phyloP scores from a whole-genome alignment of 2,797 vertebrate species.

The Xenops minutus region DNA sequence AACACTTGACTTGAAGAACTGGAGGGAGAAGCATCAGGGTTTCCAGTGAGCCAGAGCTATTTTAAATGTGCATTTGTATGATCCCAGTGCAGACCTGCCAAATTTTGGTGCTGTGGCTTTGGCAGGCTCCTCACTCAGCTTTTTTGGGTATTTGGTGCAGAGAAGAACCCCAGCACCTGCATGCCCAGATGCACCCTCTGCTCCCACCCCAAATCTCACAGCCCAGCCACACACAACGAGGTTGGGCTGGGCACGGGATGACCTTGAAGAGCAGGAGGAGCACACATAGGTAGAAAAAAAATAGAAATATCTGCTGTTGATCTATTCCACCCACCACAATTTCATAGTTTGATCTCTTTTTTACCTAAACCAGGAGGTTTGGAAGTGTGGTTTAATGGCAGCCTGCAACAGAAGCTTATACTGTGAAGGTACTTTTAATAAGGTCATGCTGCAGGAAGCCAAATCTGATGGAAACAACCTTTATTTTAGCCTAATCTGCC shows the following conservation, averaged over 20 bases:
- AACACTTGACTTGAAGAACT: background rate
- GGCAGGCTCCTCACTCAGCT: rapidly evolving
- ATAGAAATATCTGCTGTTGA: background rate
- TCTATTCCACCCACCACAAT: background rate
- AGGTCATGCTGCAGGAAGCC: background rate
- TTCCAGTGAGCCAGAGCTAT: background rate
- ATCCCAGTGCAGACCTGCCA: background rate
- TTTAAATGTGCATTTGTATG: rapidly evolving
- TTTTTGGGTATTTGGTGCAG: background rate
- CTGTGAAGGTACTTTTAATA: background rate
- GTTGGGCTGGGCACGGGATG: rapidly evolving
- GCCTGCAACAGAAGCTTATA: background rate
- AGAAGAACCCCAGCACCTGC: too few species aligned
- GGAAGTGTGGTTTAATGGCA: background rate
- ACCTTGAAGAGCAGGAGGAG: background rate
- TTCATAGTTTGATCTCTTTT: background rate
- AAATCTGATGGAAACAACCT: background rate
- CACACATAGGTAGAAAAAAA: background rate
- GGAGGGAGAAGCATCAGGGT: rapidly evolving
- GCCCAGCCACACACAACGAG: rapidly evolving
- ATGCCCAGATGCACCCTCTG: background rate
- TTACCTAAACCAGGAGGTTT: background rate
- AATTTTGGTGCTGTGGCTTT: rapidly evolving
- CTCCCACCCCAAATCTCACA: rapidly evolving
- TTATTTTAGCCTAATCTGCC: background rate